These are phyloP conservation scores for Gracilinanus agilis DNA, from an alignment of 2,113 vertebrate genomes.

Conservation along the genomic window DNA sequence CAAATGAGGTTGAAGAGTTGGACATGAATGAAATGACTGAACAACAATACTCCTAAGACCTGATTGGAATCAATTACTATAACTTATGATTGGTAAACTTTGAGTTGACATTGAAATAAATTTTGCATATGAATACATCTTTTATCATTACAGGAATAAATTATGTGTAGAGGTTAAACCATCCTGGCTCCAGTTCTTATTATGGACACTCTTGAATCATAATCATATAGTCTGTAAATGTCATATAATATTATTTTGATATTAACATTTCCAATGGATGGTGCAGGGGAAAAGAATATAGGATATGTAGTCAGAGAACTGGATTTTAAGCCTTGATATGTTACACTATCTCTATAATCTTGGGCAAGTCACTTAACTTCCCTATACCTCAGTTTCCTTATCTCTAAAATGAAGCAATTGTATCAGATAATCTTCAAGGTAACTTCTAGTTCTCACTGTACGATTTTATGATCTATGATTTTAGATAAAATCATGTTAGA, in stretches of 20 bases:
- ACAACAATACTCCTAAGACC: constrained; percentile 11
- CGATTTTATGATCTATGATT: not conserved
- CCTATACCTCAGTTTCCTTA: not conserved
- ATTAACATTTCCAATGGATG: not conserved
- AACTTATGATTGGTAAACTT: constrained; percentile 20
- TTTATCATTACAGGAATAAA: not conserved
- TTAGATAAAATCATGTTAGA: not conserved
- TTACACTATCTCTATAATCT: not conserved
- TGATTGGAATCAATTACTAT: constrained; percentile 53
- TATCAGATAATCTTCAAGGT: not conserved
- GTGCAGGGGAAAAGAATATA: not conserved
- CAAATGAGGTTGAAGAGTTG: too few relatives aligned
- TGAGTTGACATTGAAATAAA: constrained; percentile 59
- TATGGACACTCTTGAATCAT: not conserved
- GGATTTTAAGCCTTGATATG: not conserved
- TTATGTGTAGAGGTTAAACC: not conserved
- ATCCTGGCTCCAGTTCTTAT: not conserved
- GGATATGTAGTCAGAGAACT: not conserved
- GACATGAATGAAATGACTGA: too few relatives aligned
- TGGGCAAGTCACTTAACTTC: not conserved
- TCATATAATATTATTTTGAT: not conserved
- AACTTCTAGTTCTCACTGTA: not conserved
- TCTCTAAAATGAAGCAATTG: not conserved
- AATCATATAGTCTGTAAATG: not conserved
- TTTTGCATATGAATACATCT: not conserved